Evolutionary conservation across 2,797 vertebrate species (phyloP).

Genomic region (Choloepus didactylus): DNA sequence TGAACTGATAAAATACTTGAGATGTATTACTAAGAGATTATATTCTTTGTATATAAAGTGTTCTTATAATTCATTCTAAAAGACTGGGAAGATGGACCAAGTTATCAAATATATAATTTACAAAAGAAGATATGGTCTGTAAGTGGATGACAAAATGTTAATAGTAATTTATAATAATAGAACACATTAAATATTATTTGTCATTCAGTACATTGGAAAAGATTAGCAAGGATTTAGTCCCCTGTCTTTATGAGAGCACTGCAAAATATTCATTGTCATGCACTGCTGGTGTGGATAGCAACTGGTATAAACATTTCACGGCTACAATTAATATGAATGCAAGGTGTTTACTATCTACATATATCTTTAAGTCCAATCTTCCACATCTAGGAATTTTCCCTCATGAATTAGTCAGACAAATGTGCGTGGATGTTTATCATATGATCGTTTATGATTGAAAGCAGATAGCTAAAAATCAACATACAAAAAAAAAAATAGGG

Average conservation of each 20-base stretch:
- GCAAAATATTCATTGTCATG: not conserved
- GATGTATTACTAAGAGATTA: not conserved
- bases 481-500: not conserved
- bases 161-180: not conserved
- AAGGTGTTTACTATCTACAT: not conserved
- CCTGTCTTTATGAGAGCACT: not conserved
- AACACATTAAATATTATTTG: not conserved
- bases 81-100: not conserved
- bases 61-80: not conserved
- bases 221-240: not conserved
- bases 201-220: not conserved
- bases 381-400: not conserved
- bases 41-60: not conserved
- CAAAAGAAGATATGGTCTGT: not conserved
- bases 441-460: not conserved
- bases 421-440: not conserved
- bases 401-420: not conserved
- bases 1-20: not conserved
- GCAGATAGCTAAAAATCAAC: not conserved
- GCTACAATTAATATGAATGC: not conserved
- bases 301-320: not conserved
- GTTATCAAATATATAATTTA: not conserved
- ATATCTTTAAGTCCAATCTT: not conserved
- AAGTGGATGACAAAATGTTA: not conserved
- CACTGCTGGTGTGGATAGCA: not conserved